Base-by-base conservation (phyloP, 53 echinoderm and acorn worm genomes). In the Stichopus horrens region DNA sequence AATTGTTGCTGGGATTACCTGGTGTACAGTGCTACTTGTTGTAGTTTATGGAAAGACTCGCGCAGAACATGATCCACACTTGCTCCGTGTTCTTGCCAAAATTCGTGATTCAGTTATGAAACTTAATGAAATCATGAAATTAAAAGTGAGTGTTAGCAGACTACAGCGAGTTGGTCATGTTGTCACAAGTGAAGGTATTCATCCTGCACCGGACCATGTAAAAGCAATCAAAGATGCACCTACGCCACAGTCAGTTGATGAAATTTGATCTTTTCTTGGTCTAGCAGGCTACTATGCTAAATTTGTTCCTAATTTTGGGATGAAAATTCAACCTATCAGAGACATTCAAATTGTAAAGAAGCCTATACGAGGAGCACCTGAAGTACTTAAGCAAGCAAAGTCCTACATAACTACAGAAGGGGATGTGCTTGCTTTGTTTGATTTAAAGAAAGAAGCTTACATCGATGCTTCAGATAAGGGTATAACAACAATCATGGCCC, bases 1-100 rank as follows among this genome's bases (percentile, higher is more conserved):
- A 14, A 83, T 88, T 18, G 55, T 93, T 13, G 84, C 88, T 53
- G 37, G 37, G 91, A n/a, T 22, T 89, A 56, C 75, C 82, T 20
- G 91, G 91, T 54, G 90, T 89, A 16, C 89, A 81, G 21, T 76
- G 90, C 54, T 91, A 91, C 59, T 76, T 93, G 51, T 93, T 58
- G 87, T 93, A 21, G 60, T 89, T 19, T 91, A 91, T 53, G 90
- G 91, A 52, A 91, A 83, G 54, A 75, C 68, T 63, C 74, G 85
- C n/a, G 74, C 5, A 73, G 74, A 73, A 21, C 74, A 6, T 11
- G 74, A 6, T 9, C 74, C n/a, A 73, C 5, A 73, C 21, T 11
- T 73, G 13, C 74, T 6, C 74, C 8, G 9, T 21, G 9, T 73
- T 9, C 9, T 73, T 7, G 7, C 74, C 6, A 73, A 6, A 73